Percentiles rank a stretch among this genome's conserved stretches.
Conservation (phyloP, 2,113 vertebrate genomes). For the Heliornis fulica region DNA sequence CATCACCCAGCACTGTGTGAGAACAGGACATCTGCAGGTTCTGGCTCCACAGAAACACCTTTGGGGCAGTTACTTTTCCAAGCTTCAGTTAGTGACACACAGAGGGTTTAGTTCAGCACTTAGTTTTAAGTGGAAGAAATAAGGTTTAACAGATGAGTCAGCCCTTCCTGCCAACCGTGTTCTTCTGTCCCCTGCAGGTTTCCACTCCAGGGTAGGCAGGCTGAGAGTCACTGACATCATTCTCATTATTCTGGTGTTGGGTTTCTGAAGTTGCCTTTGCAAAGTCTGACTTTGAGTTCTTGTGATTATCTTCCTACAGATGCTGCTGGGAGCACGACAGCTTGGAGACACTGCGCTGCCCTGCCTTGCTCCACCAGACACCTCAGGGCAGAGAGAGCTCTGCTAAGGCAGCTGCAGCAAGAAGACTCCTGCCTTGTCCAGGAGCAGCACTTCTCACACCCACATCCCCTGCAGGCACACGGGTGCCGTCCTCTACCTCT, state of each 20-base stretch:
- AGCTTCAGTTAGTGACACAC: background rate
- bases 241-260: background rate
- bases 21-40: background rate
- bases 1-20: accelerated
- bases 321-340: background rate
- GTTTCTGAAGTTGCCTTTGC: background rate
- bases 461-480: background rate
- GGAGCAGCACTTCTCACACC: background rate
- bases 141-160: constrained; percentile 15
- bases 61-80: background rate
- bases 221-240: background rate
- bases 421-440: background rate
- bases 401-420: background rate
- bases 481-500: background rate
- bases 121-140: too few species aligned
- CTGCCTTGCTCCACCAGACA: background rate
- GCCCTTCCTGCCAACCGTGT: background rate
- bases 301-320: background rate
- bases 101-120: background rate
- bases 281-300: background rate
- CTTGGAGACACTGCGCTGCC: background rate
- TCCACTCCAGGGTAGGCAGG: background rate
- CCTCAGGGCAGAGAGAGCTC: background rate
- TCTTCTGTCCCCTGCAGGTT: background rate
- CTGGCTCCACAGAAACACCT: background rate